Evolutionary conservation across 2,888 invertebrate genomes (phyloP).

Genomic region (Mylabris sibirica): DNA sequence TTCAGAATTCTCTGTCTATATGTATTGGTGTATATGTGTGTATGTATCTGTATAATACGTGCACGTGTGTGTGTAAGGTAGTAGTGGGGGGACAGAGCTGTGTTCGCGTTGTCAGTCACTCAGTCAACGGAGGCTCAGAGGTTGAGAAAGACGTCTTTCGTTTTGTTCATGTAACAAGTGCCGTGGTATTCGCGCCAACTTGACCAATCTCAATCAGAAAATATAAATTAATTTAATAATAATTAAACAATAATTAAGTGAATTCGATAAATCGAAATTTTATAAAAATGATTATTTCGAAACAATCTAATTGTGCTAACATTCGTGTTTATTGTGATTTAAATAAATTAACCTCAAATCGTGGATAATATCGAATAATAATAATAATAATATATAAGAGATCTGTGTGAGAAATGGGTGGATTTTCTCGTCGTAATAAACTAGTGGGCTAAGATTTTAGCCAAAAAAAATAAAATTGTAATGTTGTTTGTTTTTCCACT

Average conservation of each 20-base stretch:
- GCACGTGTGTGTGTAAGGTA: constrained; percentile 14
- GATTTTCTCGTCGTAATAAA: not conserved
- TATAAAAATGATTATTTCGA: constrained; percentile 15
- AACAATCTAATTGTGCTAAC: not conserved
- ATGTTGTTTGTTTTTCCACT: constrained; percentile 8
- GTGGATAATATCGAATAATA: not conserved
- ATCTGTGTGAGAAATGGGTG: not conserved
- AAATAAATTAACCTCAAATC: not conserved
- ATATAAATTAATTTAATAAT: not conserved
- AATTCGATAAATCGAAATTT: constrained; percentile 10
- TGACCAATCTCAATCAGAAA: constrained; percentile 11
- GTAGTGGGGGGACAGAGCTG: constrained; percentile 55
- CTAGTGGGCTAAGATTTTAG: not conserved
- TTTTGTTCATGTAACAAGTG: constrained; percentile 31
- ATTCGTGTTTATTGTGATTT: constrained; percentile 2
- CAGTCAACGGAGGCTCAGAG: constrained; percentile 60
- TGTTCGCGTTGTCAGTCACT: constrained; percentile 61
- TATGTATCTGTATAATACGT: not conserved
- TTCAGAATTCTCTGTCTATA: constrained; percentile 22
- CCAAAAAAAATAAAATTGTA: too few species aligned
- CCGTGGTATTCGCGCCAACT: constrained; percentile 30
- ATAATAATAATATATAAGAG: not conserved
- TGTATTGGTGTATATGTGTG: not conserved
- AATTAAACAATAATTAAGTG: not conserved
- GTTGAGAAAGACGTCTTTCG: constrained; percentile 54